Evolutionary conservation across 1,140 invertebrate genomes (phyloP).

Genomic region (Druon quercuslanigerum): DNA sequence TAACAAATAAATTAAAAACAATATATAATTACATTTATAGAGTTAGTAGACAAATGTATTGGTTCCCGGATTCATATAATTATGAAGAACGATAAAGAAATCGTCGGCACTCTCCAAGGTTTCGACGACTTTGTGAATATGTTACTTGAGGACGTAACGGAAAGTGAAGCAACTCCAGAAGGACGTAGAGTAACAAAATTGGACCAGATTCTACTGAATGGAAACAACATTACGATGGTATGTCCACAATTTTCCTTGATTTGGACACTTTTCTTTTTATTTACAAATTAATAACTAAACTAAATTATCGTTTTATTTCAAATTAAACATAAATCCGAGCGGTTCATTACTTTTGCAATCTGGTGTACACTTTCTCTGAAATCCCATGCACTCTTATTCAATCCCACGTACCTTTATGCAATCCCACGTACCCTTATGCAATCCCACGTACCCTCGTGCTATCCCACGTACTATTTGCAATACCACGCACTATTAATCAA

Average conservation of each 20-base stretch:
- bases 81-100: slow-evolving; percentile 99
- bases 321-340: no score
- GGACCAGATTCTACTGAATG: slow-evolving; percentile 98
- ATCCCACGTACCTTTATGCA: no score
- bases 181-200: slow-evolving; percentile 97
- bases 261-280: neutral
- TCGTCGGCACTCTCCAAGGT: slow-evolving; percentile 97
- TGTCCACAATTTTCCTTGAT: slow-evolving; percentile 34
- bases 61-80: slow-evolving; percentile 99
- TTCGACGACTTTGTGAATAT: slow-evolving; percentile 99
- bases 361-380: no score
- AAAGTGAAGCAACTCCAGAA: slow-evolving; percentile 97
- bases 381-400: no score
- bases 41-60: slow-evolving; percentile 99
- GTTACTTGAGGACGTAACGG: slow-evolving; percentile 94
- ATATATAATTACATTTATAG: slow-evolving; percentile 74
- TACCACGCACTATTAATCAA: no score
- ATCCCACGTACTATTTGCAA: no score
- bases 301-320: no score
- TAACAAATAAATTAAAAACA: slow-evolving; percentile 28
- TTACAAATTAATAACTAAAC: neutral
- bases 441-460: no score
- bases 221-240: slow-evolving; percentile 99
- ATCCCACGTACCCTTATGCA: no score
- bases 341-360: no score